Percentiles rank a stretch among this genome's conserved stretches.
phyloP scores from a whole-genome alignment of 2,888 invertebrate species.

The Sinohyriopsis cumingii region DNA sequence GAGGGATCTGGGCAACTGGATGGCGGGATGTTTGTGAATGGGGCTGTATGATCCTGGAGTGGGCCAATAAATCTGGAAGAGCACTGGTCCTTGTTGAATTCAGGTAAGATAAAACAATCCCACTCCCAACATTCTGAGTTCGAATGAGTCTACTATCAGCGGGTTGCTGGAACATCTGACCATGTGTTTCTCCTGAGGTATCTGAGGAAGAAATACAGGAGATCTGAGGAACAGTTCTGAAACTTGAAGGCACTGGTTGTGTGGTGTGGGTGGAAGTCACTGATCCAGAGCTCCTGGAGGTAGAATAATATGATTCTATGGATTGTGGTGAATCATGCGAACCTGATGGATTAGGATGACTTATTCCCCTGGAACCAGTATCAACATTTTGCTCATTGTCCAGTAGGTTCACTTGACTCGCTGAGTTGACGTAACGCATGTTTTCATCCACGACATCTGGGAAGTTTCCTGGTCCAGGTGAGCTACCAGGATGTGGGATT shows the following conservation, averaged over 20 bases:
- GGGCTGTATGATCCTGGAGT: constrained; percentile 53
- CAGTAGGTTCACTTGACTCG: no score
- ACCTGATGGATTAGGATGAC: no score
- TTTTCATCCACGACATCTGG: no score
- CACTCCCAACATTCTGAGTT: constrained; percentile 46
- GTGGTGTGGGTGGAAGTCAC: neutral
- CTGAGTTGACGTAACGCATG: no score
- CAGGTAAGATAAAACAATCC: constrained; percentile 32
- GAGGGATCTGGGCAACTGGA: constrained; percentile 21
- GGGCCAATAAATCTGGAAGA: constrained; percentile 60
- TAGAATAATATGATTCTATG: no score
- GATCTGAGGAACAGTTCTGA: neutral
- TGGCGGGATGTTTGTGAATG: constrained; percentile 16
- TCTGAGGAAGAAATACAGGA: neutral
- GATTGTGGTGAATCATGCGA: no score
- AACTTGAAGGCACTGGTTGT: neutral
- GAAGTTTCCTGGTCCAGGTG: no score
- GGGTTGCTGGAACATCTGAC: no score
- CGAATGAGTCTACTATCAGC: constrained; percentile 33
- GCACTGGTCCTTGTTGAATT: constrained; percentile 32
- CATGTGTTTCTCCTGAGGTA: neutral
- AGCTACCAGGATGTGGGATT: no score
- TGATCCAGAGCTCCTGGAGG: no score
- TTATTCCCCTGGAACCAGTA: no score
- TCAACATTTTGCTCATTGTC: no score